A percentile compares a stretch with the other conserved stretches of the same genome.
phyloP scores from a whole-genome alignment of 92 coral and sea anemone genomes.

The Zoanthus sansibaricus region DNA sequence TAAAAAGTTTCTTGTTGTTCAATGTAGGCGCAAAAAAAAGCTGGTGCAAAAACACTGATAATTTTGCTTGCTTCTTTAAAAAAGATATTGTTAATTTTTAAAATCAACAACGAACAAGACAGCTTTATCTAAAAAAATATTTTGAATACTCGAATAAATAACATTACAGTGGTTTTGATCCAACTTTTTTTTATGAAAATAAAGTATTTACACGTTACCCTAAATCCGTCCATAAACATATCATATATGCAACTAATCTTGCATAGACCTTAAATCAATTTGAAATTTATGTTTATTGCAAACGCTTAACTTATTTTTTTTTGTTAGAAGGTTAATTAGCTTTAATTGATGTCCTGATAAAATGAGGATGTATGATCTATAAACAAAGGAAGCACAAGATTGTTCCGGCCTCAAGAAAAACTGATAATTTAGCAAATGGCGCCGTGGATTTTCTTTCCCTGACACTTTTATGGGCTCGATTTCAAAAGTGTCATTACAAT shows the following conservation, averaged over 20 bases:
- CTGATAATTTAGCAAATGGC: constrained; percentile 37
- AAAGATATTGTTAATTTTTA: background rate
- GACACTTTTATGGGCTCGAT: constrained; percentile 29
- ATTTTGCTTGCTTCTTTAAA: background rate
- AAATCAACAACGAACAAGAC: background rate
- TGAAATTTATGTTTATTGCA: constrained; percentile 36
- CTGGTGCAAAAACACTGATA: background rate
- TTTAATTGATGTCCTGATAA: constrained; percentile 30
- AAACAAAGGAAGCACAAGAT: constrained; percentile 17
- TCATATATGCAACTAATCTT: background rate
- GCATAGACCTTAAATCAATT: constrained; percentile 24
- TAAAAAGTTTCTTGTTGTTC: background rate
- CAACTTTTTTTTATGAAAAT: background rate
- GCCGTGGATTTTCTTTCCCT: constrained; percentile 25
- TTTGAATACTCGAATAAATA: background rate
- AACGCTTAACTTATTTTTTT: constrained; percentile 32
- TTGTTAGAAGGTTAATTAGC: constrained; percentile 43
- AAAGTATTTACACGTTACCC: background rate
- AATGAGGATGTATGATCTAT: background rate
- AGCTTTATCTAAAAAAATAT: background rate
- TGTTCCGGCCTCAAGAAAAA: constrained; percentile 28
- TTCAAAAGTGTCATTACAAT: background rate
- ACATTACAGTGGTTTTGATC: no score
- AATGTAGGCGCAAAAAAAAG: background rate
- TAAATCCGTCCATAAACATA: background rate